These are phyloP conservation scores for Hoplostethus mediterraneus DNA, from an alignment of 2,797 vertebrate genomes.

Conservation along the genomic window DNA sequence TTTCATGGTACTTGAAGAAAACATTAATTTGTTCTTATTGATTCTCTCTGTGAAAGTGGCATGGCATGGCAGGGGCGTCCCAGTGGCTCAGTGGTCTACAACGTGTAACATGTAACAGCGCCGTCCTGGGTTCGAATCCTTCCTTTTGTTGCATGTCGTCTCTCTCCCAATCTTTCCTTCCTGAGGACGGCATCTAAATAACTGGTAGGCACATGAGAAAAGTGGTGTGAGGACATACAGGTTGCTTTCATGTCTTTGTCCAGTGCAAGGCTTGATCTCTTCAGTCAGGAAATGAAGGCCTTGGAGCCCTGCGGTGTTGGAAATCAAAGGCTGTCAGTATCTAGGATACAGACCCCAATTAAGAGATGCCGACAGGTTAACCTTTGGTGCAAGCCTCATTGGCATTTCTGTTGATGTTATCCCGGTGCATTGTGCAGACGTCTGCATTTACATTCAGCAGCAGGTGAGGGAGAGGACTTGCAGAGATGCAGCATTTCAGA, in stretches of 20 bases:
- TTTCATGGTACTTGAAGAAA: constrained; percentile 28
- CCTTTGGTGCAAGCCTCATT: constrained; percentile 79
- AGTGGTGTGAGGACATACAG: constrained; percentile 23
- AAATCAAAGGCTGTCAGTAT: constrained; percentile 74
- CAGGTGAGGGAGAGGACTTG: constrained; percentile 44
- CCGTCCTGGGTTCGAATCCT: too few relatives aligned
- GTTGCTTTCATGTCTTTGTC: constrained; percentile 31
- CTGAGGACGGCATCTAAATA: constrained; percentile 9
- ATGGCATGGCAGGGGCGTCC: constrained; percentile 1
- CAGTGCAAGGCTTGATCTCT: constrained; percentile 46
- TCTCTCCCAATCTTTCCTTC: too few relatives aligned
- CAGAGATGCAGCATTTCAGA: constrained; percentile 46
- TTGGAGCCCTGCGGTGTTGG: constrained; percentile 66
- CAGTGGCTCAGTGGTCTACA: too few relatives aligned
- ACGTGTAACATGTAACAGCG: too few relatives aligned
- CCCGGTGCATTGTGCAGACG: constrained; percentile 41
- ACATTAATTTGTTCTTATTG: constrained; percentile 43
- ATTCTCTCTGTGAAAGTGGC: constrained; percentile 42
- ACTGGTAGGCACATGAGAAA: constrained; percentile 1
- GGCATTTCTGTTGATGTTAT: constrained; percentile 73
- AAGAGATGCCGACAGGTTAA: constrained; percentile 81
- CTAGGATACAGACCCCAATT: constrained; percentile 69
- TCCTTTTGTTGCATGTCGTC: too few relatives aligned
- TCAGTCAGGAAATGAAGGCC: constrained; percentile 63
- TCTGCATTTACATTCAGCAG: constrained; percentile 68